phyloP scores from a whole-genome alignment of 2,797 vertebrate species.

The Eleutherodactylus coqui region DNA sequence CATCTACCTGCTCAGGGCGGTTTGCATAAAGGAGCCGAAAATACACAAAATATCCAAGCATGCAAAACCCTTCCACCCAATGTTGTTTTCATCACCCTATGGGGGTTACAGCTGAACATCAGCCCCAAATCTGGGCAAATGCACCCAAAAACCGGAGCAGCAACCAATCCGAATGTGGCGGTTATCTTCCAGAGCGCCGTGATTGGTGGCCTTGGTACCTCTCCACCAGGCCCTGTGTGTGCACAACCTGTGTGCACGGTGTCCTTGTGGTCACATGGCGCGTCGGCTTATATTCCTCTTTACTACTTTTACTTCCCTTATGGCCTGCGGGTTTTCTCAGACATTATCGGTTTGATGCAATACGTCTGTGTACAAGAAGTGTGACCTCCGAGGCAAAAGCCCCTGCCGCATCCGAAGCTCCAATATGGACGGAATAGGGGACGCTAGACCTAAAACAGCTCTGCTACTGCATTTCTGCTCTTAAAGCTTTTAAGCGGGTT shows the following conservation, averaged over 20 bases:
- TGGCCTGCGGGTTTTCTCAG: not conserved
- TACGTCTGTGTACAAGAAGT: not conserved
- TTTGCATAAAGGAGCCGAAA: conserved; percentile 38
- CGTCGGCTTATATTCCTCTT: not conserved
- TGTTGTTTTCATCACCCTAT: not conserved
- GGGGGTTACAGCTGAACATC: not conserved
- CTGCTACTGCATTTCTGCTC: no score
- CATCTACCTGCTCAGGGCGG: not conserved
- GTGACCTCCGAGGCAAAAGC: not conserved
- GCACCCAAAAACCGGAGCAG: not conserved
- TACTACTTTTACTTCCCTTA: not conserved
- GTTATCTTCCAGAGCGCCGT: no score
- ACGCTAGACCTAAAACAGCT: no score
- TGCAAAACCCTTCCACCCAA: conserved; percentile 17
- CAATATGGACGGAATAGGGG: not conserved
- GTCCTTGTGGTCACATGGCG: not conserved
- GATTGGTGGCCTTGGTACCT: no score
- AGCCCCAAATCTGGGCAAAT: not conserved
- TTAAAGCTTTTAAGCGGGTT: no score
- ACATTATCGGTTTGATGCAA: not conserved
- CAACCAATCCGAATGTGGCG: no score
- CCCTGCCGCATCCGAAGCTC: not conserved
- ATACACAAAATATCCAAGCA: not conserved
- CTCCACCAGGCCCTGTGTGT: no score
- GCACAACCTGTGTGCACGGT: no score